Evolutionary conservation across 64 coral and sea anemone genomes (phyloP).

Genomic region (Montipora efflorescens): DNA sequence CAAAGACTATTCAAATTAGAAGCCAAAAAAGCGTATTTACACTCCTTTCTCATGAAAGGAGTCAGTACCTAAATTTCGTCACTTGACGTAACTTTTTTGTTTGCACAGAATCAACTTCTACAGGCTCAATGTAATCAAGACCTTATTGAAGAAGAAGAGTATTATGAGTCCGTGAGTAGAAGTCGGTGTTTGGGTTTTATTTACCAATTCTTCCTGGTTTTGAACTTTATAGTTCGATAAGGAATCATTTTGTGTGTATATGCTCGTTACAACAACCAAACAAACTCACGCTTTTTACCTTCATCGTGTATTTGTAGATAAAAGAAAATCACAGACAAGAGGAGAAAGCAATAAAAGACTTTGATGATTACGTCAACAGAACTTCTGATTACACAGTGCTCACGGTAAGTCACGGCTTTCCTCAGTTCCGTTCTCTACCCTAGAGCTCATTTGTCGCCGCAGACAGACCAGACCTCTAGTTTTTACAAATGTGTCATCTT

Average conservation of each 20-base stretch:
- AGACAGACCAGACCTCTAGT: not conserved
- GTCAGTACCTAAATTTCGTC: not conserved
- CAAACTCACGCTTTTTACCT: not conserved
- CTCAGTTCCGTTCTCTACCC: too few species aligned
- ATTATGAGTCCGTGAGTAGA: conserved; percentile 81
- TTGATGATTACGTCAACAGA: conserved; percentile 89
- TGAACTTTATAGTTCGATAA: too few species aligned
- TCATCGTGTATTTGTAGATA: conserved; percentile 45
- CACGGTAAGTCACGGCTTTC: conserved; percentile 47
- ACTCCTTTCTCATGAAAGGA: too few species aligned
- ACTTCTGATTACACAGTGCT: conserved; percentile 94
- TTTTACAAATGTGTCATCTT: not conserved
- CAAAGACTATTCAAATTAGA: too few species aligned
- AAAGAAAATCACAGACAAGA: conserved; percentile 93
- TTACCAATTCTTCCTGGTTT: too few species aligned
- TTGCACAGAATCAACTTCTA: conserved; percentile 73
- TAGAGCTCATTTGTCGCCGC: too few species aligned
- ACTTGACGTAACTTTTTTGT: not conserved
- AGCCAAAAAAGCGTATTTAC: too few species aligned
- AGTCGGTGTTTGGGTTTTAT: too few species aligned
- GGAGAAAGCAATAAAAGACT: conserved; percentile 94
- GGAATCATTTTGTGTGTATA: not conserved
- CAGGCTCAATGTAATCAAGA: conserved; percentile 81
- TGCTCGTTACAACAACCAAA: not conserved
- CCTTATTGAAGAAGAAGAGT: conserved; percentile 85